Evolutionary conservation across 2,888 invertebrate species (phyloP).

Genomic region (Drosophila paucipuncta): DNA sequence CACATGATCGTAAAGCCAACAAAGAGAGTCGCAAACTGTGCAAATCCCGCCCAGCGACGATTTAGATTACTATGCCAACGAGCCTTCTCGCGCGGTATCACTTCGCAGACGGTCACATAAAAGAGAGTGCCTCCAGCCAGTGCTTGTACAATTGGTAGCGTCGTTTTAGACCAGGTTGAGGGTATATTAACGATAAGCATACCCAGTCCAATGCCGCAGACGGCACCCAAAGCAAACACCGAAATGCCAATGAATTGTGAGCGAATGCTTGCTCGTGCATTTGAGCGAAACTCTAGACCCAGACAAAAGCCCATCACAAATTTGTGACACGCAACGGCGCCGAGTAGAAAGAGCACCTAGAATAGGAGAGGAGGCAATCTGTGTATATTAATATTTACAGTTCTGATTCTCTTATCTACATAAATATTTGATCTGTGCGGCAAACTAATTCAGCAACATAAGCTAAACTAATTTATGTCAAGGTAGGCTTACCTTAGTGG

Average conservation of each 20-base stretch:
- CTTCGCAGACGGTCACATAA: constrained; percentile 92
- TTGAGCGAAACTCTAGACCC: constrained; percentile 90
- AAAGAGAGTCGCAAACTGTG: constrained; percentile 88
- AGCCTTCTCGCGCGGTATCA: constrained; percentile 91
- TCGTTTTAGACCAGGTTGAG: constrained; percentile 84
- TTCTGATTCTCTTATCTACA: constrained; percentile 47
- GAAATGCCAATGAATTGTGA: constrained; percentile 87
- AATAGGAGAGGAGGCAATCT: constrained; percentile 56
- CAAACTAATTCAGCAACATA: constrained; percentile 25
- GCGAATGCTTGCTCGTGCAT: constrained; percentile 81
- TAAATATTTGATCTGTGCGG: constrained; percentile 64
- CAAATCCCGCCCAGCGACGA: constrained; percentile 87
- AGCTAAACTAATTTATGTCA: constrained; percentile 37
- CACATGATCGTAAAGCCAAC: constrained; percentile 89
- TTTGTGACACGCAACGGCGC: constrained; percentile 92
- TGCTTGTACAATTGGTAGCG: constrained; percentile 89
- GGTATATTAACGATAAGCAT: constrained; percentile 87
- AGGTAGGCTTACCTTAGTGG: constrained; percentile 87
- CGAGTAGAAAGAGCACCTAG: constrained; percentile 89
- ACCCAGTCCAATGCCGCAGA: constrained; percentile 89
- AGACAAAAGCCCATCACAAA: constrained; percentile 93
- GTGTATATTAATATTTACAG: constrained; percentile 29
- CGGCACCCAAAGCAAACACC: constrained; percentile 90
- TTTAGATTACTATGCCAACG: constrained; percentile 88
- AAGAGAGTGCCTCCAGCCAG: constrained; percentile 91